Evolutionary conservation across 2,797 vertebrate species (phyloP), one percentile per base, ranked within the genome.

Genomic region (Ciconia nigra): DNA sequence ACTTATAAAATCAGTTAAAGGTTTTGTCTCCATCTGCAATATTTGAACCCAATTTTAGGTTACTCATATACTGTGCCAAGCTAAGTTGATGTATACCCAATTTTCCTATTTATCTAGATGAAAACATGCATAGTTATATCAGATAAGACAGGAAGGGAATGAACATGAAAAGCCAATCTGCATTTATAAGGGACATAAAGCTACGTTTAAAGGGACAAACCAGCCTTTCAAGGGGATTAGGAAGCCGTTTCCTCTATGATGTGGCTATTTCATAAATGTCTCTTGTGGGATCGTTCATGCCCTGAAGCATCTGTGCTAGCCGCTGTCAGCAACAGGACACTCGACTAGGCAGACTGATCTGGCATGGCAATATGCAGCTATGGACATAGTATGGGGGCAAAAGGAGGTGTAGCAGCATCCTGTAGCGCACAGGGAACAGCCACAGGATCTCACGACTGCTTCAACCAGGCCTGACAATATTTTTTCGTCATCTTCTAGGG

Each of bases 261-360:
- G 57, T 85, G 71, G 47, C 71, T 96, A 29, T 93, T 96, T 93
- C 59, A 71, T 67, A 87, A 89, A 87, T 54, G 41, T 24, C 19
- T 76, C 1, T 0, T 54, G 20, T 82, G 77, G 66, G 28, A 57
- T 84, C 0, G 0, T 58, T 76, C 13, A 10, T 61, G 70, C 37
- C 47, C 33, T 69, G 72, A 65, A 72, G 76, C 49, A 87, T 55
- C 82, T 17, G 17, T 81, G 79, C 71, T 65, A 80, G 57, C 37
- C 19, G 5, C 80, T 87, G 55, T 52, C 28, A 19, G 58, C 42
- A 47, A 3, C 25, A 31, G 71, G 78, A 25, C 7, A 7, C 44
- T 62, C 8, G 42, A 42, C 15, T 10, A 62, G 62, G 44, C 78
- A 88, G 42, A 58, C 14, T 35, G n/a, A 31, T 52, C 22, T 85